These are phyloP conservation scores for Cremastinae sp. DNA, from an alignment of 2,888 invertebrate genomes.

Conservation along the genomic window DNA sequence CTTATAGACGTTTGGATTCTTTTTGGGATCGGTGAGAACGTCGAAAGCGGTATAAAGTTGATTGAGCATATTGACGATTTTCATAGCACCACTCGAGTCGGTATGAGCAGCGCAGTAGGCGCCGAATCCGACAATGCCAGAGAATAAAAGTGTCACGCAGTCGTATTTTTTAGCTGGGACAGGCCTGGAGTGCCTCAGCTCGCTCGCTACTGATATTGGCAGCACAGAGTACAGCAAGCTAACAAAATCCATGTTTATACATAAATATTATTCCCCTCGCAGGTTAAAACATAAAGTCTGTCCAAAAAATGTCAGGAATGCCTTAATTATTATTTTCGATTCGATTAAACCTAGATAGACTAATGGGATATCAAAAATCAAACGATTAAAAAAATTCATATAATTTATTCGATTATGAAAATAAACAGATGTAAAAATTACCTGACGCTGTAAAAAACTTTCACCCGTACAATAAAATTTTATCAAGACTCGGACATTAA, in stretches of 20 bases:
- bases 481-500: constrained; percentile 23
- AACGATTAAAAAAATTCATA: not conserved
- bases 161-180: constrained; percentile 94
- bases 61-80: constrained; percentile 96
- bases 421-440: constrained; percentile 16
- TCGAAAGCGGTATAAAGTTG: constrained; percentile 96
- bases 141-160: constrained; percentile 95
- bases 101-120: constrained; percentile 95
- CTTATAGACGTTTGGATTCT: constrained; percentile 97
- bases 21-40: constrained; percentile 94
- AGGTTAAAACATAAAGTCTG: not conserved
- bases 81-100: constrained; percentile 96
- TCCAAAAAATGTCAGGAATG: no score
- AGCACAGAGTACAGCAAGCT: constrained; percentile 96
- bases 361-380: no score
- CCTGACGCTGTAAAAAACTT: constrained; percentile 41
- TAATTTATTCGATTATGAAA: not conserved
- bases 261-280: no score
- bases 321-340: no score
- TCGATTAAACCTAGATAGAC: no score
- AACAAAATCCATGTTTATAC: no score
- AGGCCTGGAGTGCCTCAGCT: constrained; percentile 94
- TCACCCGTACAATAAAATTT: constrained; percentile 38
- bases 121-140: constrained; percentile 95
- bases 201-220: constrained; percentile 96